phyloP scores from a whole-genome alignment of 1,140 invertebrate species.

The Brachystomella parvula region DNA sequence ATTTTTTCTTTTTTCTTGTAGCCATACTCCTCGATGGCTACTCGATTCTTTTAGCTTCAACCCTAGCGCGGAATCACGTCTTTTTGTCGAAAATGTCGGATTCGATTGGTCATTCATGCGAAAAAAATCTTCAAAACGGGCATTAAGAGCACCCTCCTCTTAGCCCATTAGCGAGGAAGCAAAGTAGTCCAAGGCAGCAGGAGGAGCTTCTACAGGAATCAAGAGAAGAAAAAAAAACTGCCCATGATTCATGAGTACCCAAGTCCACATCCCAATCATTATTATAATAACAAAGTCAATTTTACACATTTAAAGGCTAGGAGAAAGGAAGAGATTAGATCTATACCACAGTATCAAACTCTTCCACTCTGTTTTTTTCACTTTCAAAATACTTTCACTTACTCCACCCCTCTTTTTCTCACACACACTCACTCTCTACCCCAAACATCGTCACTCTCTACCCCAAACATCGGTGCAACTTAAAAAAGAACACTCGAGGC shows the following conservation, averaged over 20 bases:
- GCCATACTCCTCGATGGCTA: neutral
- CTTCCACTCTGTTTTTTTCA: neutral
- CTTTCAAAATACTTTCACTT: neutral
- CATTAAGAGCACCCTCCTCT: slow-evolving; percentile 32
- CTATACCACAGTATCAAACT: neutral
- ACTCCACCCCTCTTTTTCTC: neutral
- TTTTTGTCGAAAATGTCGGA: slow-evolving; percentile 31
- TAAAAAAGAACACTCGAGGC: neutral
- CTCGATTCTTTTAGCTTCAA: neutral
- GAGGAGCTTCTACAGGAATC: neutral
- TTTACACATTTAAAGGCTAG: slow-evolving; percentile 26
- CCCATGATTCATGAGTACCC: neutral
- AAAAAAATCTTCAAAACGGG: slow-evolving; percentile 35
- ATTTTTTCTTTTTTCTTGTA: slow-evolving; percentile 20
- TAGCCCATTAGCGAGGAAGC: slow-evolving; percentile 24
- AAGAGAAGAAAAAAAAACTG: slow-evolving; percentile 24
- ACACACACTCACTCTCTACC: too few species aligned
- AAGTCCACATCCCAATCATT: slow-evolving; percentile 19
- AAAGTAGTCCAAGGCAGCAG: neutral
- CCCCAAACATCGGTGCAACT: neutral
- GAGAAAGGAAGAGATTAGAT: neutral
- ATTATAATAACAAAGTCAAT: slow-evolving; percentile 36
- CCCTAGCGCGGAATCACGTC: slow-evolving; percentile 19
- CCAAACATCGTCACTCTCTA: too few species aligned
- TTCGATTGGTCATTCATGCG: slow-evolving; percentile 36